Evolutionary conservation across 2,888 invertebrate species (phyloP).

Genomic region (Lepidochrysops patricia): DNA sequence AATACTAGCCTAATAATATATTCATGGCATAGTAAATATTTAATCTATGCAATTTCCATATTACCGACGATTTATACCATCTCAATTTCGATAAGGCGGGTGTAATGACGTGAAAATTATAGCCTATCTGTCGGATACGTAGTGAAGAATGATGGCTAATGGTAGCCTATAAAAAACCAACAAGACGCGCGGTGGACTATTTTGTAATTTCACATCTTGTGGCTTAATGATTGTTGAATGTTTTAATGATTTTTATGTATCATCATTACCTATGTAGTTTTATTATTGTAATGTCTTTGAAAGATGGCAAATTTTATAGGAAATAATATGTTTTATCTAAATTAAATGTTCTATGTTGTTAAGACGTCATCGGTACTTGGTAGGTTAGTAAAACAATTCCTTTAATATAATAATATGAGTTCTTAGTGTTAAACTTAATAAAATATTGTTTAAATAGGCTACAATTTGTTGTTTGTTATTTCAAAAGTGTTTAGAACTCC

Average conservation of each 20-base stretch:
- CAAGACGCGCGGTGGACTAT: constrained; percentile 22
- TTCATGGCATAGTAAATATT: constrained; percentile 26
- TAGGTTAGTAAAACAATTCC: too few species aligned
- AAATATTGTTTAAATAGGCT: too few species aligned
- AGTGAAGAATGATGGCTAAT: constrained; percentile 25
- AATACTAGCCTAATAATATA: constrained; percentile 12
- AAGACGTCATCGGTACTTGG: too few species aligned
- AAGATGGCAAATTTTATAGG: background rate
- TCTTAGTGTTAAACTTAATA: too few species aligned
- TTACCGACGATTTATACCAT: constrained; percentile 12
- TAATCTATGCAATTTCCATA: constrained; percentile 12
- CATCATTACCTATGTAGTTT: background rate
- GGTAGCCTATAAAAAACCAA: constrained; percentile 24
- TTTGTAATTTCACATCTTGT: background rate
- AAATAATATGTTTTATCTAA: too few species aligned
- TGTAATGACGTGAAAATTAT: constrained; percentile 25
- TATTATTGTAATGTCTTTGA: background rate
- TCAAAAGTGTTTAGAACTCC: too few species aligned
- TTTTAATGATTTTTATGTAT: background rate
- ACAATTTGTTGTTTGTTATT: too few species aligned
- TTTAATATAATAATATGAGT: too few species aligned
- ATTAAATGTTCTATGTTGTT: too few species aligned
- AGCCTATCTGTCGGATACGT: constrained; percentile 21
- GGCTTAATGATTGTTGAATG: background rate
- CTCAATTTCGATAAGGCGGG: constrained; percentile 18